phyloP scores from a whole-genome alignment of 30 jellyfish, hydroid and myxozoan species.

The Aurelia sp. region DNA sequence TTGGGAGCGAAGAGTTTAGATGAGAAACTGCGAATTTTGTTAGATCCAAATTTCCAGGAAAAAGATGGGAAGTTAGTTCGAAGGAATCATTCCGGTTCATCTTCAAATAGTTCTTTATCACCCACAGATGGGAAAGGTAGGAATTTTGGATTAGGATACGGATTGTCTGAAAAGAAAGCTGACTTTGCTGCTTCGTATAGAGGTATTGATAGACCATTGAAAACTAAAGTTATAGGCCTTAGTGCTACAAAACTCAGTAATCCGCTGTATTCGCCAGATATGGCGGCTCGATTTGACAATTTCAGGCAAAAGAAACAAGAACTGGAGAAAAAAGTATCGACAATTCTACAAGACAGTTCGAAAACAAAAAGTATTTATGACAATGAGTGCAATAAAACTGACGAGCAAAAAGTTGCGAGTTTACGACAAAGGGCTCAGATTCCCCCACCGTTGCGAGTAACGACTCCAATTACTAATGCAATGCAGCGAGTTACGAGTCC shows the following conservation, averaged over 20 bases:
- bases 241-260: constrained; percentile 45
- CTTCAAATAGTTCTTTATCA: constrained; percentile 34
- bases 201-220: constrained; percentile 64
- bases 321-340: constrained; percentile 82
- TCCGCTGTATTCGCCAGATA: constrained; percentile 75
- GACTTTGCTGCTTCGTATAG: constrained; percentile 76
- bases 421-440: constrained; percentile 59
- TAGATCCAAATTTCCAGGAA: constrained; percentile 79
- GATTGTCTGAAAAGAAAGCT: constrained; percentile 37
- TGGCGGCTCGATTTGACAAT: constrained; percentile 86
- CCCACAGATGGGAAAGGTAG: constrained; percentile 25
- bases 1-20: constrained; percentile 80
- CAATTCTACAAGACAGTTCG: constrained; percentile 78
- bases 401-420: constrained; percentile 78
- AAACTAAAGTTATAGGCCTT: constrained; percentile 83
- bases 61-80: constrained; percentile 60
- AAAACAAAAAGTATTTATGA: constrained; percentile 59
- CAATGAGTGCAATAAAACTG: constrained; percentile 57
- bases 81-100: constrained; percentile 26
- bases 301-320: constrained; percentile 86
- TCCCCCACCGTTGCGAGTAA: constrained; percentile 14
- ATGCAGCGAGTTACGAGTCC: constrained; percentile 26
- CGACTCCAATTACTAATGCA: constrained; percentile 18
- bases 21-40: constrained; percentile 61
- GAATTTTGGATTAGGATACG: background rate